Conservation (phyloP, 2,888 invertebrate genomes). For the Dasypolia templi region DNA sequence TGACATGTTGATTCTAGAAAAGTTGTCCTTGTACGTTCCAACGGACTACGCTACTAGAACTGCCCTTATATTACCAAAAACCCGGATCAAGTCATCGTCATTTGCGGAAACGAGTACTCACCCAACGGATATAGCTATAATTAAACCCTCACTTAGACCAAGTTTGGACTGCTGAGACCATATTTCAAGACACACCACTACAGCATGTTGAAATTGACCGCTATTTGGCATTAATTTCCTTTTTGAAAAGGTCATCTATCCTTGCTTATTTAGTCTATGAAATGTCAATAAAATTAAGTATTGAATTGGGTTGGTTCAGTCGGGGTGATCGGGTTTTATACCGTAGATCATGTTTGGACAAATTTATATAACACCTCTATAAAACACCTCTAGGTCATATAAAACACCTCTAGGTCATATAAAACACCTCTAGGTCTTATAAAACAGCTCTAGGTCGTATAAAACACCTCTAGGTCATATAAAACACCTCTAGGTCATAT, state of each 20-base stretch:
- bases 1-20: not conserved
- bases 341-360: too few species aligned
- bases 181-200: slow-evolving; percentile 45
- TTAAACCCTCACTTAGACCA: slow-evolving; percentile 57
- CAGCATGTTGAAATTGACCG: slow-evolving; percentile 33
- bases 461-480: too few species aligned
- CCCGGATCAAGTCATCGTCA: slow-evolving; percentile 39
- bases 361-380: too few species aligned
- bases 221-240: slow-evolving; percentile 52
- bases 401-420: too few species aligned
- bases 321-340: too few species aligned
- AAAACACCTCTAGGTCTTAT: too few species aligned
- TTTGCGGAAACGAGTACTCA: slow-evolving; percentile 62
- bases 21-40: not conserved
- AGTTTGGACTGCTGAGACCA: slow-evolving; percentile 50
- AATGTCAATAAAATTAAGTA: too few species aligned
- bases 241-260: slow-evolving; percentile 25
- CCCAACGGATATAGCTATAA: slow-evolving; percentile 55
- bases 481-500: too few species aligned
- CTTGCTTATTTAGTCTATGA: slow-evolving; percentile 15
- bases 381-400: too few species aligned
- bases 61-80: slow-evolving; percentile 33
- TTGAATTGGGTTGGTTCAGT: too few species aligned
- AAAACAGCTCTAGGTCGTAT: too few species aligned
- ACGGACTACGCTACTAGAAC: not conserved